Evolutionary conservation across 2,113 vertebrate species (phyloP).

Genomic region (Sinocyclocheilus maitianheensis): DNA sequence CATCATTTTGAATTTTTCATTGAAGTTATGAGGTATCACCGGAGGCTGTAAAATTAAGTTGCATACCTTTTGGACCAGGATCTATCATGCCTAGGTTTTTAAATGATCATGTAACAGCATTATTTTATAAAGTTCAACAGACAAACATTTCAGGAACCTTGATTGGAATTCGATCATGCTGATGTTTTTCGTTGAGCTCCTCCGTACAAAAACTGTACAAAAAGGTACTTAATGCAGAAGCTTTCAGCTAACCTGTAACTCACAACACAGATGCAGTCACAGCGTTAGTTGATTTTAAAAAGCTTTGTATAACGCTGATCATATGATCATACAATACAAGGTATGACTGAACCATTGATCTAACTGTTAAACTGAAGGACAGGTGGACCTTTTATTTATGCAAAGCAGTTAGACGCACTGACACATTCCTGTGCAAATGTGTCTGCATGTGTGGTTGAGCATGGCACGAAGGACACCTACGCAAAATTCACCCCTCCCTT

Average conservation of each 20-base stretch:
- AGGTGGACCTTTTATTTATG: conserved; percentile 53
- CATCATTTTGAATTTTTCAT: background rate
- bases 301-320: background rate
- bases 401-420: conserved; percentile 46
- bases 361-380: conserved; percentile 47
- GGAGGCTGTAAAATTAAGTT: background rate
- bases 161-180: background rate
- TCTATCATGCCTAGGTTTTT: background rate
- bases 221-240: background rate
- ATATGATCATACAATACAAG: background rate
- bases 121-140: background rate
- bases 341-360: conserved; percentile 45
- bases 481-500: background rate
- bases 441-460: conserved; percentile 43
- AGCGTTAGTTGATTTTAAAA: background rate
- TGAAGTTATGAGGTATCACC: background rate
- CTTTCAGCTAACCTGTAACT: background rate
- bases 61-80: background rate
- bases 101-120: background rate
- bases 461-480: conserved; percentile 44
- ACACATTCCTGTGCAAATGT: conserved; percentile 53
- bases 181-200: background rate
- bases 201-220: background rate
- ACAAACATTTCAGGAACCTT: background rate
- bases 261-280: background rate